Base-by-base conservation (phyloP, 2,888 invertebrate genomes). In the Microplitis manilae region DNA sequence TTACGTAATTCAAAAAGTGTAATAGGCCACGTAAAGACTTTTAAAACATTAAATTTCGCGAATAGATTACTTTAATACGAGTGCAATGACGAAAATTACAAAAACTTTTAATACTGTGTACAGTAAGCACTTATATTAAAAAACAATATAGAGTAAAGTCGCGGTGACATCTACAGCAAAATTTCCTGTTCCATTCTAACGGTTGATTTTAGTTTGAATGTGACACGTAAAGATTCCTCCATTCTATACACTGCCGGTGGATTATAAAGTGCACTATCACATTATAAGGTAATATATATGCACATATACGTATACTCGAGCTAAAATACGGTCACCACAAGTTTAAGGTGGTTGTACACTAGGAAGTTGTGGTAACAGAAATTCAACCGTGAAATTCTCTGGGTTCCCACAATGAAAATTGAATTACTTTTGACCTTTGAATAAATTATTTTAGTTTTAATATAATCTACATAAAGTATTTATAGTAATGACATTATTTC, bases 341-440 rank as follows among this genome's bases (percentile, higher is more conserved):
- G 39, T 67, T 50, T 71, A 50, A 50, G 50, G 50, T 50, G 13
- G 50, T 13, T 13, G 50, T 50, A 13, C 65, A 67, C 40, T 50
- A n/a, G 15, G 8, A 75, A 68, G 39, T 68, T 62, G 75, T 15
- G 41, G 70, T 65, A 76, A 71, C 71, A 67, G 62, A 67, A 70
- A 76, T 64, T 76, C 67, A 71, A 59, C 76, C 60, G 38, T 76
- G 65, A 76, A 76, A 67, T 67, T 8, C 70, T 39, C n/a, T 38
- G 9, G 61, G 65, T 65, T 65, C 38, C 65, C 65, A 65, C 65
- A 65, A 30, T 38, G 20, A 38, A 20, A 65, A 65, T 38, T 65
- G 13, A 65, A 65, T 65, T 65, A 65, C 65, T 65, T 13, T 9
- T 65, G 65, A 65, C 65, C 65, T 65, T 65, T 65, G 13, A 65